Base-by-base conservation (phyloP, 2,888 invertebrate species). In the Mythimna vitellina region DNA sequence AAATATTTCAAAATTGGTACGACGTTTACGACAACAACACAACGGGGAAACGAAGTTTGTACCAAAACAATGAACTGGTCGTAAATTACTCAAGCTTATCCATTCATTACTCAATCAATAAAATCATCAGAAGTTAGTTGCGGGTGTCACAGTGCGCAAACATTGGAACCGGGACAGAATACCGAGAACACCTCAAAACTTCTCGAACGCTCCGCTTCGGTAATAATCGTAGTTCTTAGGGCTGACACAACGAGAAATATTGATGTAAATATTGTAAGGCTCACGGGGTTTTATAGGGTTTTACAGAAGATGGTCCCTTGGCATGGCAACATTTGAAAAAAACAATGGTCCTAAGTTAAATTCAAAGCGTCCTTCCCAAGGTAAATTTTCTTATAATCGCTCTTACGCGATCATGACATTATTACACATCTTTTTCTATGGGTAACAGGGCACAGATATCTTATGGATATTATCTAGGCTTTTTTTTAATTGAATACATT, bases 141-240 rank as follows among this genome's bases (percentile, higher is more conserved):
- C 60, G 67, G 81, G 74, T 85, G 80, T 80, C 85, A 84, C 81
- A 86, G 77, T 76, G 83, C 78, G 70, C 78, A 83, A 80, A 80
- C 78, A 79, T 73, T 75, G 76, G 68, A 53, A 66, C 67, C 57
- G 63, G 60, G 49, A 58, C 74, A 25, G 78, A 80, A 78, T 53
- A 67, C 78, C 58, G 78, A 77, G 73, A 67, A 67, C 73, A 78
- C 72, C 82, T 70, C 78, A 72, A 46, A 85, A 85, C 76, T 85
- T 85, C 80, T 64, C 71, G 66, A 46, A 67, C 51, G 60, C 63
- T 65, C n/a, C 80, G 80, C 78, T 72, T 76, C 68, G 73, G 80
- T 80, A 80, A 77, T 83, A 78, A 85, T 82, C 78, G 82, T 25
- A 22, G 60, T 57, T 62, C 57, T 14, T 42, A 85, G 85, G 84